Conservation (phyloP, 1,140 invertebrate species). For the Pseudomyrmex pallidus region DNA sequence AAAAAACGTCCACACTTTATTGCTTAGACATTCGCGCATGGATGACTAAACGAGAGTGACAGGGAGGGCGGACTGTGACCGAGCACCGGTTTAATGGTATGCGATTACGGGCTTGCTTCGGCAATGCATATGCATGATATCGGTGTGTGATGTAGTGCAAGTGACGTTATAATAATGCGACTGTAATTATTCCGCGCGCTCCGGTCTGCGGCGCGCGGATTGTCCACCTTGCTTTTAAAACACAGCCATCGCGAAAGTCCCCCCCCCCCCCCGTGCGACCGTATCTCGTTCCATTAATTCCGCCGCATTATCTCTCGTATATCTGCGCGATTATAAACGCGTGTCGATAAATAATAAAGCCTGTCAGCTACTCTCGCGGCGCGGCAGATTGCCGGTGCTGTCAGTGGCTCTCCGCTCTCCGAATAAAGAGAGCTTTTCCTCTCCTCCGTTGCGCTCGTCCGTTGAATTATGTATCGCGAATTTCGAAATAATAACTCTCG, state of each 20-base stretch:
- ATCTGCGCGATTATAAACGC: conserved; percentile 55
- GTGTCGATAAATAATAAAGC: conserved; percentile 71
- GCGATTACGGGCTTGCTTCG: conserved; percentile 64
- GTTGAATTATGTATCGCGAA: conserved; percentile 38
- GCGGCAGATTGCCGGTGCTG: conserved; percentile 20
- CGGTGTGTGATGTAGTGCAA: conserved; percentile 78
- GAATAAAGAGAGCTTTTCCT: conserved; percentile 16
- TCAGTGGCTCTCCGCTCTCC: background rate
- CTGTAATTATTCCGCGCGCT: conserved; percentile 78
- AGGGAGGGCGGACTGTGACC: conserved; percentile 59
- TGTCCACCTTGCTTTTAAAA: conserved; percentile 60
- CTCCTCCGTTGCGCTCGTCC: background rate
- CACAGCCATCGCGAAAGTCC: conserved; percentile 56
- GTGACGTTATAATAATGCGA: conserved; percentile 82
- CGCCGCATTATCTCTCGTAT: conserved; percentile 58
- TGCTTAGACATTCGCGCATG: background rate
- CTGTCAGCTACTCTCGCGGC: conserved; percentile 20
- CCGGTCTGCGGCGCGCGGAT: conserved; percentile 5
- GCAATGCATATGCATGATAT: conserved; percentile 80
- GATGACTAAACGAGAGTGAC: conserved; percentile 58
- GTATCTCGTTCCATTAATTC: conserved; percentile 50
- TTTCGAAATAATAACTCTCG: conserved; percentile 48
- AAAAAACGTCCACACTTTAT: background rate
- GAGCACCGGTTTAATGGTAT: conserved; percentile 65
- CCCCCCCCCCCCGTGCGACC: conserved; percentile 58